A percentile compares a stretch with the other conserved stretches of the same genome.
Evolutionary conservation across 2,888 invertebrate genomes (phyloP).

Genomic region (Griposia aprilina): DNA sequence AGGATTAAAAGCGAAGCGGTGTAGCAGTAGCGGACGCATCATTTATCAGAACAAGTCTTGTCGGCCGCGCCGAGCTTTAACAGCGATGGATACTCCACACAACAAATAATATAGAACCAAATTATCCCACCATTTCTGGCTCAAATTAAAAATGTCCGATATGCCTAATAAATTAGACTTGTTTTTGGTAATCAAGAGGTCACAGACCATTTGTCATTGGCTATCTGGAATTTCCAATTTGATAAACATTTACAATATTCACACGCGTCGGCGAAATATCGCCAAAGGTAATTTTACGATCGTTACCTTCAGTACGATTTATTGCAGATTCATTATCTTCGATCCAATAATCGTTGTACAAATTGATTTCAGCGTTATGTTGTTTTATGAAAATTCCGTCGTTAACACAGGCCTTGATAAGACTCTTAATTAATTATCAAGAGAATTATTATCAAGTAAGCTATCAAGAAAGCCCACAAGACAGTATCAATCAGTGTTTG

Average conservation of each 20-base stretch:
- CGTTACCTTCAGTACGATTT: slow-evolving; percentile 35
- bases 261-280: slow-evolving; percentile 39
- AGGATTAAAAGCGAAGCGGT: slow-evolving; percentile 90
- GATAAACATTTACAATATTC: slow-evolving; percentile 57
- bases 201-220: slow-evolving; percentile 61
- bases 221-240: slow-evolving; percentile 53
- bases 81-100: slow-evolving; percentile 74
- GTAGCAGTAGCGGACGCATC: slow-evolving; percentile 87
- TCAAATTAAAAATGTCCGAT: slow-evolving; percentile 58
- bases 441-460: slow-evolving; percentile 55
- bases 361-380: slow-evolving; percentile 59
- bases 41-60: slow-evolving; percentile 87
- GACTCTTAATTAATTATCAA: slow-evolving; percentile 48
- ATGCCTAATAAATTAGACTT: slow-evolving; percentile 59
- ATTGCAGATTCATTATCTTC: slow-evolving; percentile 56
- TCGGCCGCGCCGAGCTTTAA: slow-evolving; percentile 72
- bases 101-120: slow-evolving; percentile 70
- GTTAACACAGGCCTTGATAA: slow-evolving; percentile 49
- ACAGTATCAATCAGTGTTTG: slow-evolving; percentile 69
- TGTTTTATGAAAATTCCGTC: slow-evolving; percentile 61
- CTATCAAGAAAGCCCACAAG: slow-evolving; percentile 59
- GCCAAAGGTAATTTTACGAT: slow-evolving; percentile 50
- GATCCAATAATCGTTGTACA: slow-evolving; percentile 53
- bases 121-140: slow-evolving; percentile 52
- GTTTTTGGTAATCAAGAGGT: slow-evolving; percentile 60